These are phyloP conservation scores for Tenthredo livida DNA, from an alignment of 2,888 invertebrate species.

Conservation along the genomic window DNA sequence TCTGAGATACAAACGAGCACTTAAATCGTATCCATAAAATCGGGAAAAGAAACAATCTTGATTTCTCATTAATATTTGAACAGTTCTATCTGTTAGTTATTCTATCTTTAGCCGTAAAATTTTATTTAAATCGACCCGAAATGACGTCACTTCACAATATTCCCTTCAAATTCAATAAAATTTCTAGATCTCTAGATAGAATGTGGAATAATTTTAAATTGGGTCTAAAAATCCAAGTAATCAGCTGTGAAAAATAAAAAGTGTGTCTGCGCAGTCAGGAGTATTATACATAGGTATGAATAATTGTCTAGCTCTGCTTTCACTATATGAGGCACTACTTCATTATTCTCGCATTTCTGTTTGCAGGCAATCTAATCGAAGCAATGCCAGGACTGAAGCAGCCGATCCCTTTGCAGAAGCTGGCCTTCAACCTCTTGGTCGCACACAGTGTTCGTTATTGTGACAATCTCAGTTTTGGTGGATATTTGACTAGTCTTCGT, in stretches of 20 bases:
- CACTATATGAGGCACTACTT: neutral
- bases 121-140: no score
- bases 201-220: neutral
- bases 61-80: neutral
- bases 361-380: slow-evolving; percentile 8
- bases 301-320: neutral
- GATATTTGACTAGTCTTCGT: neutral
- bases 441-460: neutral
- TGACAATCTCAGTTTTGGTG: neutral
- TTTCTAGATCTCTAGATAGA: no score
- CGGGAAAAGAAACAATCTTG: neutral
- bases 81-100: no score
- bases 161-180: no score
- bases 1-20: neutral
- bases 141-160: no score
- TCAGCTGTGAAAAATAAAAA: neutral
- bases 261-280: neutral
- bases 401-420: neutral
- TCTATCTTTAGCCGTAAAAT: no score
- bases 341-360: neutral
- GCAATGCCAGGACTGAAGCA: slow-evolving; percentile 28
- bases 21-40: neutral
- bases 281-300: neutral
- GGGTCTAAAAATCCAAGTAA: neutral
- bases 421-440: neutral